Evolutionary conservation across 2,888 invertebrate species (phyloP).

Genomic region (Synergus itoensis): DNA sequence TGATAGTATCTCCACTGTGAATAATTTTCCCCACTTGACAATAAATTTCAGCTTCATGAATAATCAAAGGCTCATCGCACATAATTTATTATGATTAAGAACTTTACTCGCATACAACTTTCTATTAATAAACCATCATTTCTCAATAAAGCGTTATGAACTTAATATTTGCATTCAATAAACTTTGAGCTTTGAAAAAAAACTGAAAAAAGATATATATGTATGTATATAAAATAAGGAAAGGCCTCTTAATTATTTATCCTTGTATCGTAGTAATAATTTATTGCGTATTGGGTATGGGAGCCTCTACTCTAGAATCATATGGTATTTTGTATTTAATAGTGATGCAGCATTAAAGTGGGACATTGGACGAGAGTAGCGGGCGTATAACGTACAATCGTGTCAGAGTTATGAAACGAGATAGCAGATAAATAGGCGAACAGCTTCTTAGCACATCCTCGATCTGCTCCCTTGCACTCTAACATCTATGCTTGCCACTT

Average conservation of each 20-base stretch:
- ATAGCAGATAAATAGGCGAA: conserved; percentile 52
- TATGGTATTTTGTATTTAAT: background rate
- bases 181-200: background rate
- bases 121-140: conserved; percentile 4
- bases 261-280: background rate
- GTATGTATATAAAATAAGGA: background rate
- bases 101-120: background rate
- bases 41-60: background rate
- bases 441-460: conserved; percentile 31
- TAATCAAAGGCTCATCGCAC: background rate
- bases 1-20: background rate
- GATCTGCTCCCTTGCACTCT: conserved; percentile 9
- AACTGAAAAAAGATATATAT: too few relatives aligned
- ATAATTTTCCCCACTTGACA: background rate
- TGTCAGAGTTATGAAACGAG: conserved; percentile 56
- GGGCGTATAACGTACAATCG: conserved; percentile 16
- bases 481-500: background rate
- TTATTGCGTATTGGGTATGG: background rate
- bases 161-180: background rate
- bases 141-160: background rate
- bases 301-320: background rate
- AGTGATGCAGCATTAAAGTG: background rate
- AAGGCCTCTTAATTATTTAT: background rate
- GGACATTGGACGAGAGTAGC: background rate
- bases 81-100: background rate